Evolutionary conservation across 2,888 invertebrate species (phyloP).

Genomic region (Phortica magna): DNA sequence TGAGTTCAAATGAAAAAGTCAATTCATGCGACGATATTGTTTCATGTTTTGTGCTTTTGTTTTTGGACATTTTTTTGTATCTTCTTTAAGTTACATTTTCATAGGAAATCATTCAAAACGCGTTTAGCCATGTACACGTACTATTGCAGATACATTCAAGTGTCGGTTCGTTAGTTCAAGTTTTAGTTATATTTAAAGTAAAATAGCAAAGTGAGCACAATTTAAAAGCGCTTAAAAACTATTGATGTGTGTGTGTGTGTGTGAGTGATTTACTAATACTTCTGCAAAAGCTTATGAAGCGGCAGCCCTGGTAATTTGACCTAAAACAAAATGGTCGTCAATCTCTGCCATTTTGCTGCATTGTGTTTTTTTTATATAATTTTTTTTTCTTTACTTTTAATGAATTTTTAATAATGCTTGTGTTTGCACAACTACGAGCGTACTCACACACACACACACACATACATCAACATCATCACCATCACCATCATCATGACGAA

Average conservation of each 20-base stretch:
- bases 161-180: too few species aligned
- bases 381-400: constrained; percentile 1
- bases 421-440: constrained; percentile 1
- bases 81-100: not conserved
- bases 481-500: too few species aligned
- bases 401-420: constrained; percentile 17
- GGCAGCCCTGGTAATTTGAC: too few species aligned
- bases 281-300: too few species aligned
- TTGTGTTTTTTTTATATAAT: not conserved
- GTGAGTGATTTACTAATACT: too few species aligned
- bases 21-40: constrained; percentile 58
- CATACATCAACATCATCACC: not conserved
- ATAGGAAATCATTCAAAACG: not conserved
- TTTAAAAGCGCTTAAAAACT: too few species aligned
- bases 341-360: not conserved
- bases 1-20: constrained; percentile 75
- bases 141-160: too few species aligned
- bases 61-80: not conserved
- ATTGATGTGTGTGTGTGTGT: too few species aligned
- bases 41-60: not conserved
- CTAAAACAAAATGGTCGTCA: not conserved
- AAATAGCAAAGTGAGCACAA: too few species aligned
- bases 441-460: not conserved
- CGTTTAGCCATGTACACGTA: not conserved
- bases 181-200: too few species aligned